Evolutionary conservation across 2,888 invertebrate genomes (phyloP).

Genomic region (Vandiemenella viatica): DNA sequence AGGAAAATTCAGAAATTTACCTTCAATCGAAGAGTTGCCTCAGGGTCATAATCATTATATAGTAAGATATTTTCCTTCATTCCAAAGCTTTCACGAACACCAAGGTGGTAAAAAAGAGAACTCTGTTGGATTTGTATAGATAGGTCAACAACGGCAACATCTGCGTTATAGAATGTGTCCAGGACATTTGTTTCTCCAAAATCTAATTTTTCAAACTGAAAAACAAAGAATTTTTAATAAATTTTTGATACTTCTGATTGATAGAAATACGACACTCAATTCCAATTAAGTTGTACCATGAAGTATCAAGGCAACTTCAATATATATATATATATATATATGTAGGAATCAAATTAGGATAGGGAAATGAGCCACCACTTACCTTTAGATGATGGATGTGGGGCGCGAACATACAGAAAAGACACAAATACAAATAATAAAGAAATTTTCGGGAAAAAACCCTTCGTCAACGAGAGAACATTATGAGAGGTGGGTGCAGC

Average conservation of each 20-base stretch:
- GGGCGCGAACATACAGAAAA: too few species aligned
- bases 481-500: too few species aligned
- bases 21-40: conserved; percentile 75
- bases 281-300: background rate
- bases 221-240: conserved; percentile 19
- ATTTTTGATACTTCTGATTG: background rate
- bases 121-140: conserved; percentile 85
- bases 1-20: too few species aligned
- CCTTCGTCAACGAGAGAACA: too few species aligned
- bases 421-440: too few species aligned
- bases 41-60: conserved; percentile 77
- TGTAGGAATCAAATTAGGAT: too few species aligned
- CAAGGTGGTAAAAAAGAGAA: conserved; percentile 88
- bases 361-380: too few species aligned
- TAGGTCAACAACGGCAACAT: conserved; percentile 90
- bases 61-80: conserved; percentile 89
- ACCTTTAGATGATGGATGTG: too few species aligned
- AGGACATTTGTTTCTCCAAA: conserved; percentile 92
- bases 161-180: conserved; percentile 95
- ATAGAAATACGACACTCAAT: background rate
- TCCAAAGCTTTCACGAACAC: conserved; percentile 91
- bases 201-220: conserved; percentile 89
- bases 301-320: background rate
- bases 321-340: too few species aligned
- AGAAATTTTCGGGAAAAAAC: too few species aligned